phyloP scores from a whole-genome alignment of 2,888 invertebrate species.

The Salticus scenicus region DNA sequence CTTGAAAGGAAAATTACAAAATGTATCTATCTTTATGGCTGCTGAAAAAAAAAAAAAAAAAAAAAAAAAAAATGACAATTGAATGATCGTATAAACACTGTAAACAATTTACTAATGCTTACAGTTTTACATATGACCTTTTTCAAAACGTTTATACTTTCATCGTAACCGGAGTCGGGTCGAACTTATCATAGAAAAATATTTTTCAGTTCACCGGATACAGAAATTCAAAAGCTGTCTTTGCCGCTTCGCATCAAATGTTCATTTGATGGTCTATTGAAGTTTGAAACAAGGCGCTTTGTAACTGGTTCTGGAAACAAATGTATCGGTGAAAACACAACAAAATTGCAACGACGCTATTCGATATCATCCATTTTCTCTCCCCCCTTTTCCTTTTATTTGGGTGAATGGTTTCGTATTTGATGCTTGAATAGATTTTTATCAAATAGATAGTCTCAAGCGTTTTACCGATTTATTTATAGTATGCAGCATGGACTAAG shows the following conservation, averaged over 20 bases:
- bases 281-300: too few species aligned
- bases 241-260: not conserved
- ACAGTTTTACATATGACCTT: not conserved
- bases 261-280: not conserved
- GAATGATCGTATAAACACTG: not conserved
- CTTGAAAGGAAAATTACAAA: not conserved
- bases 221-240: not conserved
- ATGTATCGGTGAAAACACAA: too few species aligned
- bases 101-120: not conserved
- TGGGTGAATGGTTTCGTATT: too few species aligned
- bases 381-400: too few species aligned
- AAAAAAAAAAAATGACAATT: not conserved
- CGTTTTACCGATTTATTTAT: too few species aligned
- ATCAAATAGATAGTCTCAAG: too few species aligned
- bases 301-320: too few species aligned
- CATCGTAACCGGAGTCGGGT: not conserved
- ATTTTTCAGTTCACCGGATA: not conserved
- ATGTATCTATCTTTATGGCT: not conserved
- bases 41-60: too few species aligned
- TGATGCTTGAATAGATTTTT: too few species aligned
- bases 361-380: too few species aligned
- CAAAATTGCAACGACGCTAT: too few species aligned
- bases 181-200: not conserved
- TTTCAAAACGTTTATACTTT: not conserved
- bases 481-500: too few species aligned